These are phyloP conservation scores for Aix galericulata DNA, from an alignment of 2,113 vertebrate species.

Conservation along the genomic window DNA sequence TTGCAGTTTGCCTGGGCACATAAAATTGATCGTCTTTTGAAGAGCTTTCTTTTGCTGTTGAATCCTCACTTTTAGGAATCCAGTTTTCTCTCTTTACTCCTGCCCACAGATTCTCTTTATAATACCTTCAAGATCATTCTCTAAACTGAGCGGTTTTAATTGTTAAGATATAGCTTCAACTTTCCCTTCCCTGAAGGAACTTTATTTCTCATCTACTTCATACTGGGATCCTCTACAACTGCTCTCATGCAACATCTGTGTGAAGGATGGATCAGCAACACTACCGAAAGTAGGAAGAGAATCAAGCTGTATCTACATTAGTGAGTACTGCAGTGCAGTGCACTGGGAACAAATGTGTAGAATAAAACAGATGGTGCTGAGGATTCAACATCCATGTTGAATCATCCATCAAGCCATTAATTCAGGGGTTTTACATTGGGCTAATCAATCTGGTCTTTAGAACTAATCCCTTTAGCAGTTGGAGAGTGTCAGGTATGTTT, in stretches of 20 bases:
- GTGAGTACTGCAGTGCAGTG: neutral
- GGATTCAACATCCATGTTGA: neutral
- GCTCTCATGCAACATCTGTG: neutral
- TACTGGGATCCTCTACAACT: neutral
- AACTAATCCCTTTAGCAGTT: neutral
- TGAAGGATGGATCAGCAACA: neutral
- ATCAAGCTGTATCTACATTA: accelerated
- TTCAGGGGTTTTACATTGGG: neutral
- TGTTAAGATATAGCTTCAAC: neutral
- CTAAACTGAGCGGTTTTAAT: neutral
- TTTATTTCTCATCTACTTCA: neutral
- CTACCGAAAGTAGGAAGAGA: neutral
- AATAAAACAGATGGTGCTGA: neutral
- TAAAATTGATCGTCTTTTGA: neutral
- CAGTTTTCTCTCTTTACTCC: neutral
- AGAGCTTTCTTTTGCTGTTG: neutral
- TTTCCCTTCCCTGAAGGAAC: neutral
- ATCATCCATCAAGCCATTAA: too few species aligned
- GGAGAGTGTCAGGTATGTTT: neutral
- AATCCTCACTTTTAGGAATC: neutral
- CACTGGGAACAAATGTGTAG: neutral
- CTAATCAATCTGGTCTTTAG: neutral
- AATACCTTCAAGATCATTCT: neutral
- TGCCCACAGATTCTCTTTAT: neutral
- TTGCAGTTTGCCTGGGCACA: neutral